Percentiles rank a stretch among this genome's conserved stretches.
phyloP scores from a whole-genome alignment of 2,888 invertebrate genomes.

The Thereva unica region DNA sequence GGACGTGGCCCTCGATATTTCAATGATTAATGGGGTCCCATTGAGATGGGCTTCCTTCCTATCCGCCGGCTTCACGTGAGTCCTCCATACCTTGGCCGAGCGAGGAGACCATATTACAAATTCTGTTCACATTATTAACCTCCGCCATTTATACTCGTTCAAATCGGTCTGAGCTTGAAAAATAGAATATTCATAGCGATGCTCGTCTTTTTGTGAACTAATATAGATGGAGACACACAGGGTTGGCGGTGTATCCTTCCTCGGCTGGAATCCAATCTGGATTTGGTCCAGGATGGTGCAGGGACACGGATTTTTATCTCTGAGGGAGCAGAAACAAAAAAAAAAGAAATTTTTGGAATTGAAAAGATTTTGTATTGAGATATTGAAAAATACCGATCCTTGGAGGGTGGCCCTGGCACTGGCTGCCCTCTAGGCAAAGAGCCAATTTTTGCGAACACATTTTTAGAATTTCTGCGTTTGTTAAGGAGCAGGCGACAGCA shows the following conservation, averaged over 20 bases:
- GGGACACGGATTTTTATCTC: no score
- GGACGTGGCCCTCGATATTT: constrained; percentile 7
- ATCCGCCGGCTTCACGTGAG: no score
- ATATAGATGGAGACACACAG: neutral
- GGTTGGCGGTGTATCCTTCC: neutral
- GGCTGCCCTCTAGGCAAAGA: constrained; percentile 15
- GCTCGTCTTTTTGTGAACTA: neutral
- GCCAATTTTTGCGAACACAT: constrained; percentile 8
- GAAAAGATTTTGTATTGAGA: constrained; percentile 18
- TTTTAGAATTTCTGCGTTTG: constrained; percentile 10
- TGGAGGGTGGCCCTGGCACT: neutral
- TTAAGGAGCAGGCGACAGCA: neutral
- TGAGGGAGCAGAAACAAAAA: neutral
- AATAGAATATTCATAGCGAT: constrained; percentile 3
- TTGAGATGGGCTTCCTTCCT: no score
- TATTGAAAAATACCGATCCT: constrained; percentile 32
- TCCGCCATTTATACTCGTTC: constrained; percentile 11
- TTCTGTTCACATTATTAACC: constrained; percentile 32
- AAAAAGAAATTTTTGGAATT: constrained; percentile 7
- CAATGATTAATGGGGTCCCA: constrained; percentile 19
- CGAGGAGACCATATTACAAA: constrained; percentile 22
- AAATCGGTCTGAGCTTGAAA: constrained; percentile 15
- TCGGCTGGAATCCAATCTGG: no score
- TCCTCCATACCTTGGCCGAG: constrained; percentile 6
- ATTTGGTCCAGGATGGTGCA: no score